Evolutionary conservation across 2,797 vertebrate genomes (phyloP).

Genomic region (Muraenolepis orangiensis): DNA sequence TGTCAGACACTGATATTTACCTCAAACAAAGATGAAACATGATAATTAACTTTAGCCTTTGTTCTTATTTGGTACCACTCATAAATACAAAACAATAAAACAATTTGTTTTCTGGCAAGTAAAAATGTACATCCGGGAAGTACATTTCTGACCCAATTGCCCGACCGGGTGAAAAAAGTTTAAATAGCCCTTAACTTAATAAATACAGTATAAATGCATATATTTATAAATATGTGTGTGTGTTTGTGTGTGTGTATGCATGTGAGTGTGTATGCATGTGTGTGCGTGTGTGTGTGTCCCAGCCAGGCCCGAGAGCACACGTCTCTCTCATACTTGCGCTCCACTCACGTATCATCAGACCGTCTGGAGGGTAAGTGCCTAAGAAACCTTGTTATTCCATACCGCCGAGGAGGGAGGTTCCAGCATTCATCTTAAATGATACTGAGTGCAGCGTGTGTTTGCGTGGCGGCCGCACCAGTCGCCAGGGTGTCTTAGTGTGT

Average conservation of each 20-base stretch:
- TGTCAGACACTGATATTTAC: no score
- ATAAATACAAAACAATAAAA: no score
- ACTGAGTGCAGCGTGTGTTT: neutral
- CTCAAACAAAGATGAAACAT: no score
- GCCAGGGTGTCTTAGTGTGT: neutral
- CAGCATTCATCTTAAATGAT: neutral
- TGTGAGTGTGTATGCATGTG: constrained; percentile 36
- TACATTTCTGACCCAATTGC: no score
- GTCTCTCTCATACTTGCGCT: constrained; percentile 10
- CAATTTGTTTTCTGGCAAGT: no score
- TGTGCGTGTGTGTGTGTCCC: constrained; percentile 33
- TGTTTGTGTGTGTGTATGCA: constrained; percentile 32
- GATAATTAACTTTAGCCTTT: no score
- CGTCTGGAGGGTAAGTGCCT: constrained; percentile 5
- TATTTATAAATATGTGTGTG: constrained; percentile 36
- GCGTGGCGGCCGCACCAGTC: no score
- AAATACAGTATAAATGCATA: no score
- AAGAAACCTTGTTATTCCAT: neutral
- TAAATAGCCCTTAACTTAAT: no score
- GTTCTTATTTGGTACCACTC: no score
- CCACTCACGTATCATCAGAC: constrained; percentile 15
- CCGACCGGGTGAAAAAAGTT: no score
- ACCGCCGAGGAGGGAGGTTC: neutral
- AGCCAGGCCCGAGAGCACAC: constrained; percentile 8
- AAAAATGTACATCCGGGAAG: no score